Conservation (phyloP, 2,888 invertebrate species). For the Palloptera scutellata region DNA sequence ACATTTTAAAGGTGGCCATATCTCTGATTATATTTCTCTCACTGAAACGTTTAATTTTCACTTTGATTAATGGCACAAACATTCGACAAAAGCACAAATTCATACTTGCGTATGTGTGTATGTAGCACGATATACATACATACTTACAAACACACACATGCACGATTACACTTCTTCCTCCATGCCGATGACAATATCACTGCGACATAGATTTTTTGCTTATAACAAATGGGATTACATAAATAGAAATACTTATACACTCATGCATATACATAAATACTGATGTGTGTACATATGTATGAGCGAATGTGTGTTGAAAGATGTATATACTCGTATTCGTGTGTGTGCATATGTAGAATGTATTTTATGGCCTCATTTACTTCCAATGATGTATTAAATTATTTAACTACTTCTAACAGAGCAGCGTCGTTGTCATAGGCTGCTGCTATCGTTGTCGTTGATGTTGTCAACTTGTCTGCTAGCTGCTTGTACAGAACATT, state of each 20-base stretch:
- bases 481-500: background rate
- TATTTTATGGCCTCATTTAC: constrained; percentile 58
- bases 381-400: constrained; percentile 54
- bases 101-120: background rate
- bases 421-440: background rate
- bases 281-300: constrained; percentile 34
- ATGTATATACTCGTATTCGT: constrained; percentile 2
- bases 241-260: constrained; percentile 8
- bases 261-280: constrained; percentile 20
- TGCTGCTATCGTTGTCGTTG: constrained; percentile 12
- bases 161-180: constrained; percentile 28
- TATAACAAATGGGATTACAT: background rate
- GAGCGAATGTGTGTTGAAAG: constrained; percentile 22
- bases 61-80: constrained; percentile 25
- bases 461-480: background rate
- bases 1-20: constrained; percentile 2
- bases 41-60: constrained; percentile 21
- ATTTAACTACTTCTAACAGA: constrained; percentile 27
- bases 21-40: constrained; percentile 15
- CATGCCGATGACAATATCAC: too few relatives aligned
- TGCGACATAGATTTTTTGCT: background rate
- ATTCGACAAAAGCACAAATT: constrained; percentile 7
- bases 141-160: constrained; percentile 8
- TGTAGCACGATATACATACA: background rate
- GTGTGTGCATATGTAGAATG: constrained; percentile 30